phyloP scores from a whole-genome alignment of 92 coral and sea anemone species.

The Parazoanthus swiftii region DNA sequence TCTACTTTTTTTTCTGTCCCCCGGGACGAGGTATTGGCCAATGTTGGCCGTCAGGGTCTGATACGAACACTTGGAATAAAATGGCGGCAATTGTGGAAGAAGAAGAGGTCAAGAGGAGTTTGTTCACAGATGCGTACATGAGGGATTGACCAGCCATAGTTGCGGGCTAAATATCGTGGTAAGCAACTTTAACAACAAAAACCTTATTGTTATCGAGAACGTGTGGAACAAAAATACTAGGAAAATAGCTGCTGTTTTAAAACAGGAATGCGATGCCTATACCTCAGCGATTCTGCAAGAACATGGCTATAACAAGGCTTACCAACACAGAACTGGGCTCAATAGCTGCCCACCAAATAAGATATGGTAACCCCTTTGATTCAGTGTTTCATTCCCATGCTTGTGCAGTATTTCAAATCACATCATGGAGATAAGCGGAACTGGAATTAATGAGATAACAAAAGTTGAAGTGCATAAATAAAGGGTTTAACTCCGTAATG shows the following conservation, averaged over 20 bases:
- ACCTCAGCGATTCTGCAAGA: conserved; percentile 9
- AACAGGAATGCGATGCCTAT: conserved; percentile 2
- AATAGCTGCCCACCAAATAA: not conserved
- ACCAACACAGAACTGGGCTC: conserved; percentile 13
- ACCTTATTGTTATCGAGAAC: not conserved
- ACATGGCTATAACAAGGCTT: not conserved
- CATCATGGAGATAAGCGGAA: too few species aligned
- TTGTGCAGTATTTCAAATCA: too few species aligned
- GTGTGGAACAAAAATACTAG: too few species aligned
- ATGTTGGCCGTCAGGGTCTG: too few species aligned
- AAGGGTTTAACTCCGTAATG: too few species aligned
- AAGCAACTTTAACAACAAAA: not conserved
- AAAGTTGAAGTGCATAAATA: too few species aligned
- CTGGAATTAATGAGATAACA: too few species aligned
- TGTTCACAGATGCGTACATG: not conserved
- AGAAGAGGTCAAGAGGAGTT: not conserved
- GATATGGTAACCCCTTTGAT: not conserved
- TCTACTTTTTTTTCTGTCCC: too few species aligned
- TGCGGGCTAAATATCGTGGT: not conserved
- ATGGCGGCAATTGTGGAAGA: not conserved
- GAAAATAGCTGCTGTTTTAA: not conserved
- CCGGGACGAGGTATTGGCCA: too few species aligned
- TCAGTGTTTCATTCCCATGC: not conserved
- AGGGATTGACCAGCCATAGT: not conserved
- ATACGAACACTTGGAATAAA: not conserved